Evolutionary conservation across 2,888 invertebrate species (phyloP).

Genomic region (Sesia apiformis): DNA sequence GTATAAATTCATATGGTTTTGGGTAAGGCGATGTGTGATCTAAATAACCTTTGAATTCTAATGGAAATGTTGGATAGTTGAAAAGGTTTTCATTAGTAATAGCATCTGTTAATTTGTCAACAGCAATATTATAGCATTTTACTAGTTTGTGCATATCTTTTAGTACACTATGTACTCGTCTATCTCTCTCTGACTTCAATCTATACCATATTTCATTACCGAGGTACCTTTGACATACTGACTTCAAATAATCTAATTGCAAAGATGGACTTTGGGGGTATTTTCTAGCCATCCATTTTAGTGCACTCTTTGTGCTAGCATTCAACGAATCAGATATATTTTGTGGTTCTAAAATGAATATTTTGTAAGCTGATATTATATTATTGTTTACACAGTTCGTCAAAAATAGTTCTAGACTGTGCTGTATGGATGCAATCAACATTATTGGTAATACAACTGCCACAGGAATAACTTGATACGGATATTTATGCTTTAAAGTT

Average conservation of each 20-base stretch:
- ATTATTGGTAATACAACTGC: conserved; percentile 44
- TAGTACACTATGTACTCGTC: conserved; percentile 54
- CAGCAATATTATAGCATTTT: conserved; percentile 78
- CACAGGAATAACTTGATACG: conserved; percentile 55
- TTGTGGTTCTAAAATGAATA: conserved; percentile 36
- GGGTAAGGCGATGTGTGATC: conserved; percentile 69
- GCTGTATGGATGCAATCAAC: conserved; percentile 18
- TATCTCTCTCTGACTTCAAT: conserved; percentile 48
- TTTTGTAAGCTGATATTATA: conserved; percentile 46
- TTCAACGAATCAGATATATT: conserved; percentile 39
- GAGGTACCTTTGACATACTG: conserved; percentile 71
- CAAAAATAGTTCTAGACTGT: conserved; percentile 31
- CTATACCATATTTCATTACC: conserved; percentile 78
- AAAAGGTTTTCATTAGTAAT: conserved; percentile 74
- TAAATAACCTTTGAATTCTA: conserved; percentile 75
- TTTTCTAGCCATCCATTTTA: conserved; percentile 69
- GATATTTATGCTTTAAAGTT: conserved; percentile 43
- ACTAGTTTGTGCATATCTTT: conserved; percentile 75
- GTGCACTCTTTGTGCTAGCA: conserved; percentile 42
- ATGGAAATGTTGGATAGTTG: conserved; percentile 77
- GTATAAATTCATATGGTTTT: conserved; percentile 79
- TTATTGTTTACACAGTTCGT: conserved; percentile 29
- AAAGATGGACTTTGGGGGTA: conserved; percentile 64
- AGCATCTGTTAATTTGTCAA: conserved; percentile 75
- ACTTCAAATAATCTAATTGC: conserved; percentile 72